Percentiles rank a stretch among this genome's conserved stretches.
phyloP scores from a whole-genome alignment of 2,797 vertebrate genomes.

The Sebastes cheni region DNA sequence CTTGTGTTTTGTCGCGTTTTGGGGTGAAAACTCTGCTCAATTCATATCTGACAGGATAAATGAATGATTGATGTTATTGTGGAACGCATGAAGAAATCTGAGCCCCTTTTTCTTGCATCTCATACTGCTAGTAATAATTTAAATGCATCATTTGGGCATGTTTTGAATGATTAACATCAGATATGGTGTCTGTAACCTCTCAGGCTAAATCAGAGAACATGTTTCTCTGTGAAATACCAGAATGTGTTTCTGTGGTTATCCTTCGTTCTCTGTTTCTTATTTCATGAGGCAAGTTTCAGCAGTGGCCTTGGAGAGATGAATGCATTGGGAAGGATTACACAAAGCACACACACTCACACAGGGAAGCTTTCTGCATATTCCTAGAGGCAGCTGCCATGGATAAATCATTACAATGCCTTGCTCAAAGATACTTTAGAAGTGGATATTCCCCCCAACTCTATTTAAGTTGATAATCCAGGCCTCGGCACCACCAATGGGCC shows the following conservation, averaged over 20 bases:
- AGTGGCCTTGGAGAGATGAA: slow-evolving; percentile 50
- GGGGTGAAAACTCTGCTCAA: background rate
- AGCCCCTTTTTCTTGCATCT: background rate
- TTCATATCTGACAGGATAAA: slow-evolving; percentile 29
- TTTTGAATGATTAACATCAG: slow-evolving; percentile 36
- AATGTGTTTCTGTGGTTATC: slow-evolving; percentile 16
- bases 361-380: slow-evolving; percentile 31
- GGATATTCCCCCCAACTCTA: slow-evolving; percentile 35
- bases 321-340: slow-evolving; percentile 48
- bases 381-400: slow-evolving; percentile 19
- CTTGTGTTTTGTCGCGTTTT: slow-evolving; percentile 8
- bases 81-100: slow-evolving; percentile 14
- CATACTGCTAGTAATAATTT: background rate
- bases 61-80: slow-evolving; percentile 37
- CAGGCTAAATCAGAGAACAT: background rate
- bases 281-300: slow-evolving; percentile 34
- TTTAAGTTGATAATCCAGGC: slow-evolving; percentile 48
- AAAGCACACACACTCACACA: slow-evolving; percentile 26
- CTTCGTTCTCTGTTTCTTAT: slow-evolving; percentile 28
- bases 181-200: slow-evolving; percentile 4
- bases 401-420: slow-evolving; percentile 50
- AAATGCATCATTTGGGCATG: slow-evolving; percentile 18
- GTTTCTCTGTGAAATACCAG: slow-evolving; percentile 14
- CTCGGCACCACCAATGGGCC: background rate
- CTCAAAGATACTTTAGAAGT: slow-evolving; percentile 45